Evolutionary conservation across 2,797 vertebrate species (phyloP), one percentile per base, ranked within the genome.

Genomic region (Columba guinea): DNA sequence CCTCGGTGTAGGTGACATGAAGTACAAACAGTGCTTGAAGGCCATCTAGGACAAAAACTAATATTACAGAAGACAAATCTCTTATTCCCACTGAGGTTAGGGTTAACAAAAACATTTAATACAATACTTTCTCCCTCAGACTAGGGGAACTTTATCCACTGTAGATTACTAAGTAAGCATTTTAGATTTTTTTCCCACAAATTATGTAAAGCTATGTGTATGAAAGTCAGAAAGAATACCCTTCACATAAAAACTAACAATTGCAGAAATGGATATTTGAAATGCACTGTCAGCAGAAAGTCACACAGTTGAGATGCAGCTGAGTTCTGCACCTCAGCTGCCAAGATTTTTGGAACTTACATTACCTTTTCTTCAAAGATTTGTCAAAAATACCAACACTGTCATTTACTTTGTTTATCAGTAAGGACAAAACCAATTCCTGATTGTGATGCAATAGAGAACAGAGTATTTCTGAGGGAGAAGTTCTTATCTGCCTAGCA

Each of bases 21-120:
- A 79, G 49, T 8, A 81, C 74, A 69, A 68, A 49, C n/a, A 76
- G 30, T 1, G 14, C 74, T 58, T 41, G 13, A 76, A 94, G 39
- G 35, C 22, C 71, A 55, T 10, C 65, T 87, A 88, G 77, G 77
- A 76, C 67, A 84, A 89, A 95, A 87, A 35, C 20, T 23, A 73
- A 2, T 46, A 22, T 11, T 59, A 65, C 10, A 88, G 32, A 62
- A 86, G 20, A 75, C 22, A 70, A 82, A 53, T 34, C 55, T 62
- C 56, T 37, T 46, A 55, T 28, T 78, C 22, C 26, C 44, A 71
- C 13, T 75, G 53, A 63, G 5, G 3, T 49, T 3, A 18, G 14
- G n/a, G 81, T 88, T 75, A 84, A 23, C 15, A 48, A 56, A 89
- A 80, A 30, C 30, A 49, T 8, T 63, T 49, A 80, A 87, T 63